Percentiles rank a stretch among this genome's conserved stretches.
phyloP scores from a whole-genome alignment of 2,113 vertebrate species.

The Ciconia boyciana region DNA sequence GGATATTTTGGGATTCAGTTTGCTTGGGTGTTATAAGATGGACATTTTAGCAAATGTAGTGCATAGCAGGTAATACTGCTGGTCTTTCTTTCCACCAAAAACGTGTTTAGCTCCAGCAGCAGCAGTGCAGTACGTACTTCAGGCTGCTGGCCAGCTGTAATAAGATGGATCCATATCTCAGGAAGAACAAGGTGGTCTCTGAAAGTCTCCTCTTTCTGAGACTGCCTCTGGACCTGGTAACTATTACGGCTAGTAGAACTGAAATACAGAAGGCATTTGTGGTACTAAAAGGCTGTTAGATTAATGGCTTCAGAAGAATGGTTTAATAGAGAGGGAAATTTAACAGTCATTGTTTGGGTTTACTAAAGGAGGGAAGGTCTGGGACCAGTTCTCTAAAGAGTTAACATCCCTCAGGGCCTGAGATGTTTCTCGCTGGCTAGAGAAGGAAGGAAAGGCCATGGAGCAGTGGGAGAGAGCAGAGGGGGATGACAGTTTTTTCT shows the following conservation, averaged over 20 bases:
- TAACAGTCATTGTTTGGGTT: background rate
- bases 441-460: background rate
- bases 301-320: background rate
- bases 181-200: background rate
- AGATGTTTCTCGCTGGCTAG: background rate
- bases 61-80: background rate
- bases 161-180: background rate
- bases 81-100: background rate
- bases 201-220: background rate
- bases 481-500: background rate
- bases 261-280: background rate
- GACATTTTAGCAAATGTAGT: background rate
- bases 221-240: background rate
- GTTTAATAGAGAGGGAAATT: background rate
- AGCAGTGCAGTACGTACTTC: background rate
- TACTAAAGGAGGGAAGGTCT: background rate
- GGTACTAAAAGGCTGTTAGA: background rate
- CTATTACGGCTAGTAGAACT: background rate
- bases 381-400: background rate
- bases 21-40: background rate
- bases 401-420: background rate
- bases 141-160: background rate
- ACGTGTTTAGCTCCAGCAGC: background rate
- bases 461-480: background rate
- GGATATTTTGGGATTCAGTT: background rate